Percentiles rank a stretch among this genome's conserved stretches.
Conservation (phyloP, 2,797 vertebrate genomes). For the Tadarida brasiliensis region DNA sequence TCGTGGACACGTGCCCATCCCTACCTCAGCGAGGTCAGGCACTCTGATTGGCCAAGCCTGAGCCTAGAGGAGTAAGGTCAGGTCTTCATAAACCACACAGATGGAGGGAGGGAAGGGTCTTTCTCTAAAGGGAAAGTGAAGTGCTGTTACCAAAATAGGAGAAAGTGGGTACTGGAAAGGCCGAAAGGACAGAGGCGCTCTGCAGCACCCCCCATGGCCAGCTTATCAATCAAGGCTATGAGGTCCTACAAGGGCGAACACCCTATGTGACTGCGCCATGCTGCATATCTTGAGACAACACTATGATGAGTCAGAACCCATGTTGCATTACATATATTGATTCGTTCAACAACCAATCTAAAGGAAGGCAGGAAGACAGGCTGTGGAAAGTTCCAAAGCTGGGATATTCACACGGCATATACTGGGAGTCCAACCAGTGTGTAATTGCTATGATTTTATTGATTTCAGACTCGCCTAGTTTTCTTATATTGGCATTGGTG, state of each 20-base stretch:
- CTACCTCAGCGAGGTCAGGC: not conserved
- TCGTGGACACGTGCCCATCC: not conserved
- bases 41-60: not conserved
- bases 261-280: rapidly evolving
- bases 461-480: conserved; percentile 65
- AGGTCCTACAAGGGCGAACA: not conserved
- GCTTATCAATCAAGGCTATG: not conserved
- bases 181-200: not conserved
- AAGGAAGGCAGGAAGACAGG: conserved; percentile 36
- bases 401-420: not conserved
- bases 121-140: not conserved
- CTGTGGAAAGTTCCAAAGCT: conserved; percentile 48
- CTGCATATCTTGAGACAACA: not conserved
- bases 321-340: not conserved
- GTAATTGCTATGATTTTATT: conserved; percentile 67
- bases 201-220: not conserved
- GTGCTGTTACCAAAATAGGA: not conserved
- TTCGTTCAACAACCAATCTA: not conserved
- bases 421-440: conserved; percentile 5
- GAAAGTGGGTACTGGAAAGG: not conserved
- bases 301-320: not conserved
- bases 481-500: conserved; percentile 66
- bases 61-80: not conserved
- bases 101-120: not conserved
- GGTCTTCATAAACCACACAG: not conserved